A percentile compares a stretch with the other conserved stretches of the same genome.
These are phyloP conservation scores for Cataglyphis rosenhaueri DNA, from an alignment of 2,888 invertebrate species.

Conservation along the genomic window DNA sequence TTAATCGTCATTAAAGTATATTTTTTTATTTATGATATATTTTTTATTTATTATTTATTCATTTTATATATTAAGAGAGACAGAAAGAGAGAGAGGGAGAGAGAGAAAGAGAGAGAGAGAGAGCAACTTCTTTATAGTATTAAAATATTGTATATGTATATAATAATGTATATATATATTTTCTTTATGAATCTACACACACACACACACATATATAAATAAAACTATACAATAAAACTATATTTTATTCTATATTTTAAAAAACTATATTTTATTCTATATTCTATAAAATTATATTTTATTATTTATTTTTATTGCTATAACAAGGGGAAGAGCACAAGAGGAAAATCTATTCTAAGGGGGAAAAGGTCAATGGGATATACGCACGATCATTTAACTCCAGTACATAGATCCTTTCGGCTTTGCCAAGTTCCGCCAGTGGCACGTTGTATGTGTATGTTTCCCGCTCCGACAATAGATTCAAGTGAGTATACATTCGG, in stretches of 20 bases:
- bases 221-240: no score
- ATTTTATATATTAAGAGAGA: neutral
- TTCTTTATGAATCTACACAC: neutral
- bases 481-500: conserved; percentile 64
- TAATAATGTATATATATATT: neutral
- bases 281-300: neutral
- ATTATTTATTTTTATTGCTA: neutral
- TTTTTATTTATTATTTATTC: no score
- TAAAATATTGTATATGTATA: neutral
- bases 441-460: conserved; percentile 41
- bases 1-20: neutral
- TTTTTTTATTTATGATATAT: neutral
- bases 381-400: conserved; percentile 37
- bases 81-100: no score
- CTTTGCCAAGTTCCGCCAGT: conserved; percentile 42
- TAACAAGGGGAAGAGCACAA: neutral
- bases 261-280: no score
- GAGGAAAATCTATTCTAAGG: neutral
- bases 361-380: conserved; percentile 34
- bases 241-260: no score
- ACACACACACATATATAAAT: neutral
- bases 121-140: neutral
- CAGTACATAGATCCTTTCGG: conserved; percentile 47
- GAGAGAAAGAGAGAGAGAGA: no score
- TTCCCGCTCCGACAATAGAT: conserved; percentile 61